phyloP scores from a whole-genome alignment of 2,888 invertebrate species.

The Lasioglossum calceatum region DNA sequence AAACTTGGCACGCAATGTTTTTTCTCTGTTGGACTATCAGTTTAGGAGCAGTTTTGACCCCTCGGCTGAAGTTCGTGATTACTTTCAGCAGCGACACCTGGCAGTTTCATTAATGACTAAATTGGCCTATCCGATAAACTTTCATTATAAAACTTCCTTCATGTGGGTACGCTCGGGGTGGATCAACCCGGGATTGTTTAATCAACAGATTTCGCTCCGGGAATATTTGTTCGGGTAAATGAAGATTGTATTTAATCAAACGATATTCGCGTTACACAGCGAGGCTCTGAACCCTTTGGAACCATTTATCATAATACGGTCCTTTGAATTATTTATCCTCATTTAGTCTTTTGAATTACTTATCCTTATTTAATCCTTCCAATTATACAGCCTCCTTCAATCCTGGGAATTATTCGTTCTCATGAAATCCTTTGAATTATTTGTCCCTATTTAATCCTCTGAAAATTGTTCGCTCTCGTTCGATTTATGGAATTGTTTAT shows the following conservation, averaged over 20 bases:
- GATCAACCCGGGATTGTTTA: neutral
- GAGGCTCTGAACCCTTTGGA: neutral
- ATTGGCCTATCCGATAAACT: neutral
- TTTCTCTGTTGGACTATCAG: conserved; percentile 1
- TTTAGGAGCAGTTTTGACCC: neutral
- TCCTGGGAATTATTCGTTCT: neutral
- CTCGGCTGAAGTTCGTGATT: neutral
- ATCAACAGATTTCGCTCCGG: neutral
- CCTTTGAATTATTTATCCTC: neutral
- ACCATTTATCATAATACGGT: neutral
- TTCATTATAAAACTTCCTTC: neutral
- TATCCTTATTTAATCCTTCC: neutral
- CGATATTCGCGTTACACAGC: neutral
- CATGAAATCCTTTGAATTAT: neutral
- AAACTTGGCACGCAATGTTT: neutral
- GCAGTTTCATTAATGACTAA: conserved; percentile 6
- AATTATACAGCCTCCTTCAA: neutral
- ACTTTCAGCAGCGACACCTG: neutral
- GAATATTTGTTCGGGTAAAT: neutral
- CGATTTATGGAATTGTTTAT: neutral
- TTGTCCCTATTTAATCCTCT: neutral
- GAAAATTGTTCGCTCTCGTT: neutral
- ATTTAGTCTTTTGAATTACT: neutral
- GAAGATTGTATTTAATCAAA: neutral
- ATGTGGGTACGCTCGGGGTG: neutral